A percentile compares a stretch with the other conserved stretches of the same genome.
phyloP scores from a whole-genome alignment of 2,888 invertebrate genomes.

The Caradrina kadenii region DNA sequence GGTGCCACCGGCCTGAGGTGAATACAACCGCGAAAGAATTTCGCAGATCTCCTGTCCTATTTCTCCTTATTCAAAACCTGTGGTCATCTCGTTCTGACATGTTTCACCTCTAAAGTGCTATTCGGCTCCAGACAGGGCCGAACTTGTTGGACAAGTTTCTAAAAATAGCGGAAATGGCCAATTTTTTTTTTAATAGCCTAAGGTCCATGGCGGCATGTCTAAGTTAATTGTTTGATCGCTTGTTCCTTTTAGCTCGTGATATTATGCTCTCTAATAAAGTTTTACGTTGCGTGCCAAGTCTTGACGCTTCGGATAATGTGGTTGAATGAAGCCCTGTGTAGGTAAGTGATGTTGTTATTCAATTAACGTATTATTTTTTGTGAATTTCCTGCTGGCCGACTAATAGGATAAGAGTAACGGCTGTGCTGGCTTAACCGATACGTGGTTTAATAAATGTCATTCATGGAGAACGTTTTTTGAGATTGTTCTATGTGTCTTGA shows the following conservation, averaged over 20 bases:
- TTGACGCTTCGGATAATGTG: conserved; percentile 7
- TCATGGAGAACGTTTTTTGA: neutral
- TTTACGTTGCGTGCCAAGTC: conserved; percentile 1
- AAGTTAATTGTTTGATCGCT: conserved; percentile 48
- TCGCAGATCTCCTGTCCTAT: conserved; percentile 83
- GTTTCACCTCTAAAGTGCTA: conserved; percentile 88
- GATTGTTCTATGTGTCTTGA: neutral
- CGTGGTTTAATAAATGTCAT: conserved; percentile 1
- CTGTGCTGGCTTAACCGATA: neutral
- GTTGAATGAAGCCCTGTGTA: conserved; percentile 10
- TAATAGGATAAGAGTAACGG: conserved; percentile 46
- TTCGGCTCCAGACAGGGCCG: conserved; percentile 85
- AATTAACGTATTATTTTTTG: conserved; percentile 14
- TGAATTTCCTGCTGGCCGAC: conserved; percentile 42
- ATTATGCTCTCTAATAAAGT: conserved; percentile 13
- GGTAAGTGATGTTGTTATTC: conserved; percentile 15
- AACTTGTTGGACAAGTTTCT: conserved; percentile 87
- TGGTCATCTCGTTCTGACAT: conserved; percentile 84
- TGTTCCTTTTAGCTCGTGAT: conserved; percentile 32
- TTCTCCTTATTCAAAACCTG: conserved; percentile 77
- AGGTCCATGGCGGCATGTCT: conserved; percentile 59
- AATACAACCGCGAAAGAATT: conserved; percentile 83
- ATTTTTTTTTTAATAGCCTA: conserved; percentile 78
- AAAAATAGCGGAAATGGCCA: conserved; percentile 85
- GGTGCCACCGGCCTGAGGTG: conserved; percentile 58